phyloP scores from a whole-genome alignment of 2,113 vertebrate species.

The Nycticryphes semicollaris region DNA sequence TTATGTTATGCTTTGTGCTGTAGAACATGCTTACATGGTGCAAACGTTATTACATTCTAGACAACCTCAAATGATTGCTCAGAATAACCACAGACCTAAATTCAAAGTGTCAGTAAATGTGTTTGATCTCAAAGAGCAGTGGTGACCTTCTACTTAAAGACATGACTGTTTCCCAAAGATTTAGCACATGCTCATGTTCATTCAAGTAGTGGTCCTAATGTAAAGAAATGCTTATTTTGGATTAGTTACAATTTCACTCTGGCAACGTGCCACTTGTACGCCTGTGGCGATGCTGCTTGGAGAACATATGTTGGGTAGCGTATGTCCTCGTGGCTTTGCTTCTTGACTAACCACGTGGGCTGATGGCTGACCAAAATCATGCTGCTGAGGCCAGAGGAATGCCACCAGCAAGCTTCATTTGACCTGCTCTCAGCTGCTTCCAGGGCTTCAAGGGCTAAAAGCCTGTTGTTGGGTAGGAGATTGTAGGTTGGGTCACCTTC shows the following conservation, averaged over 20 bases:
- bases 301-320: fast-evolving
- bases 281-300: not conserved
- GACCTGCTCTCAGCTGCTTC: not conserved
- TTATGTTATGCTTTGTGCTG: not conserved
- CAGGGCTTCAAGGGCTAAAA: not conserved
- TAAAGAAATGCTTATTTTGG: not conserved
- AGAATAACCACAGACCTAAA: not conserved
- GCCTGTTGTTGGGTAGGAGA: not conserved
- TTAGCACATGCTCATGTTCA: not conserved
- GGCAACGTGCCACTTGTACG: not conserved
- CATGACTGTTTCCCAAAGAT: not conserved
- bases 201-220: not conserved
- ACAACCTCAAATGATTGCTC: not conserved
- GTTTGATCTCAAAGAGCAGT: not conserved
- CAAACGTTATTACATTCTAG: not conserved
- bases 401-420: not conserved
- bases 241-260: not conserved
- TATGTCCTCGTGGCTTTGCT: not conserved
- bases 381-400: not conserved
- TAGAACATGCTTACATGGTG: not conserved
- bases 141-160: not conserved
- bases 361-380: not conserved
- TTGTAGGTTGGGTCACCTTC: not conserved
- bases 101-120: not conserved
- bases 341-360: fast-evolving